These are phyloP conservation scores for Anarsia innoxiella DNA, from an alignment of 2,888 invertebrate genomes.

Conservation along the genomic window DNA sequence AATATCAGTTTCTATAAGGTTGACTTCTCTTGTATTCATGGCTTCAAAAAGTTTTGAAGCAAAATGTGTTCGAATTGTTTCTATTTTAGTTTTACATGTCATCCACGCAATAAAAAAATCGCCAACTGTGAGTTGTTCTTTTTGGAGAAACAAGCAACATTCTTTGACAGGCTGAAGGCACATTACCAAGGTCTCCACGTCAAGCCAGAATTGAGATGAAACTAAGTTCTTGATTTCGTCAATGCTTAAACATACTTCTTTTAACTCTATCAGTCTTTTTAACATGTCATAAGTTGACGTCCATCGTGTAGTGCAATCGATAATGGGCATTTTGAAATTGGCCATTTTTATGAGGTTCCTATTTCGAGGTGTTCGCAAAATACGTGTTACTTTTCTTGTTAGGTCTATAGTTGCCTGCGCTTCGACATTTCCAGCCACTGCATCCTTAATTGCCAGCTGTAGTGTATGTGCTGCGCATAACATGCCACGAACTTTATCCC, in stretches of 20 bases:
- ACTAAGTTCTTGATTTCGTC: background rate
- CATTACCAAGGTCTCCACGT: background rate
- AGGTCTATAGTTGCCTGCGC: slow-evolving; percentile 2
- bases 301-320: slow-evolving; percentile 11
- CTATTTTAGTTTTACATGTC: background rate
- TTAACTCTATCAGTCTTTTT: background rate
- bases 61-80: background rate
- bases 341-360: slow-evolving; percentile 3
- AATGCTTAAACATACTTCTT: background rate
- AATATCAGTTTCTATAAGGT: background rate
- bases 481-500: no score
- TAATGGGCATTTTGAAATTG: slow-evolving; percentile 10
- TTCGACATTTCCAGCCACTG: slow-evolving; percentile 2
- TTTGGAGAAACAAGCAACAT: background rate
- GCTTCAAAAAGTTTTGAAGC: no score
- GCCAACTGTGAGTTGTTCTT: background rate
- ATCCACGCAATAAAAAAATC: background rate
- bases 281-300: slow-evolving; percentile 12
- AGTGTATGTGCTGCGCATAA: slow-evolving; percentile 15
- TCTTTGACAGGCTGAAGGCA: background rate
- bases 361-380: slow-evolving; percentile 10
- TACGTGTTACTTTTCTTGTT: slow-evolving; percentile 8
- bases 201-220: background rate
- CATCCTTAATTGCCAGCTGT: slow-evolving; percentile 14
- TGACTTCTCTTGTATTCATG: background rate